A percentile compares a stretch with the other conserved stretches of the same genome.
phyloP scores from a whole-genome alignment of 2,113 vertebrate genomes.

The Clarias gariepinus region DNA sequence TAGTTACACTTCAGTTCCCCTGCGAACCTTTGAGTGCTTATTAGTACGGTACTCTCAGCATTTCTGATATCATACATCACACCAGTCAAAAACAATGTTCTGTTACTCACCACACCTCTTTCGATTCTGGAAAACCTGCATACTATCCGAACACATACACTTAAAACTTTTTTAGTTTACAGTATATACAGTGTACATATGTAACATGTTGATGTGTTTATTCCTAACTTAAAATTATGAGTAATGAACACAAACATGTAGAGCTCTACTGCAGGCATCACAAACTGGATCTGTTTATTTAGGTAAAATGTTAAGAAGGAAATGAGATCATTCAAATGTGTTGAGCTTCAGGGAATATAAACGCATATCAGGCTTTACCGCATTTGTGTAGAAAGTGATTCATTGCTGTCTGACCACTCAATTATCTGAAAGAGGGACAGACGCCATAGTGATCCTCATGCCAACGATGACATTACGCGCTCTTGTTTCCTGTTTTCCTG shows the following conservation, averaged over 20 bases:
- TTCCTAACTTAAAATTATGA: background rate
- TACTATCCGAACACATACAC: too few species aligned
- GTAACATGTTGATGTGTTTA: background rate
- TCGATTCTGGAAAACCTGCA: too few species aligned
- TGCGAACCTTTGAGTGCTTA: too few species aligned
- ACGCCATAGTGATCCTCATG: conserved; percentile 11
- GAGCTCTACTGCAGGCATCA: background rate
- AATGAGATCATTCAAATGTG: background rate
- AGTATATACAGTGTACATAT: too few species aligned
- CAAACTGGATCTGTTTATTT: background rate
- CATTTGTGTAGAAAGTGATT: background rate
- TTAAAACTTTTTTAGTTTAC: too few species aligned
- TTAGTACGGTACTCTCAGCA: too few species aligned
- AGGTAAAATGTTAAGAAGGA: background rate
- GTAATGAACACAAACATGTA: background rate
- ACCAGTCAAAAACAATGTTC: too few species aligned
- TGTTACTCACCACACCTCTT: too few species aligned
- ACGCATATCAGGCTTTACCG: background rate
- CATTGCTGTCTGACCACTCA: background rate
- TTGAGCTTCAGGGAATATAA: background rate
- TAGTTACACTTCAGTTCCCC: too few species aligned
- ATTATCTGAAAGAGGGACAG: background rate
- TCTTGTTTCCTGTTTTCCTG: conserved; percentile 37
- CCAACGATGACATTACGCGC: conserved; percentile 31
- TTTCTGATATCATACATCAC: too few species aligned